Evolutionary conservation across 2,113 vertebrate genomes (phyloP).

Genomic region (Rhodinocichla rosea): DNA sequence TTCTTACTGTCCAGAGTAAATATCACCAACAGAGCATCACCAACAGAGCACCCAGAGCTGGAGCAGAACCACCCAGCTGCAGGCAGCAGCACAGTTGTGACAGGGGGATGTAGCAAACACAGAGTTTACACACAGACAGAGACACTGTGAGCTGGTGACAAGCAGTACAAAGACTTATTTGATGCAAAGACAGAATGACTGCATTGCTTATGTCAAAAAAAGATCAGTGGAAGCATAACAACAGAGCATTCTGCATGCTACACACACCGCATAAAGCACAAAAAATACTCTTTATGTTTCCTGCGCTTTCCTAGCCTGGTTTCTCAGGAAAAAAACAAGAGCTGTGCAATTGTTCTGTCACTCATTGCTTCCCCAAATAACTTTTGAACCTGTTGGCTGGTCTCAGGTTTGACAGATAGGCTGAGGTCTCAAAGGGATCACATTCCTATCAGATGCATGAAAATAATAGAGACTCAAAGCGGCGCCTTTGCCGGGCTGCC

Average conservation of each 20-base stretch:
- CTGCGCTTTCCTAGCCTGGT: not conserved
- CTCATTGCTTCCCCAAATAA: conserved; percentile 46
- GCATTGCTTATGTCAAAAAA: conserved; percentile 35
- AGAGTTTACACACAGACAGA: not conserved
- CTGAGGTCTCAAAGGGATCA: conserved; percentile 45
- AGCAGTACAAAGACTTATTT: conserved; percentile 49
- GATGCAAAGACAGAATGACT: conserved; percentile 32
- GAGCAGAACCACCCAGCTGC: not conserved
- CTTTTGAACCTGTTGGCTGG: conserved; percentile 55
- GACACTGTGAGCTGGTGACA: not conserved
- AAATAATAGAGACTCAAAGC: conserved; percentile 4
- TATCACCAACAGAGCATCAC: not conserved
- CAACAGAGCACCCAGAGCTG: not conserved
- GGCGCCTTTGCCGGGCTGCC: not conserved
- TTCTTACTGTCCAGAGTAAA: not conserved
- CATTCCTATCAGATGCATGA: not conserved
- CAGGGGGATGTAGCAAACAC: not conserved
- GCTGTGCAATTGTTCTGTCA: conserved; percentile 41
- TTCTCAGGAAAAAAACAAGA: not conserved
- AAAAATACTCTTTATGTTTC: not conserved
- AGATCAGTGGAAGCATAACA: conserved; percentile 31
- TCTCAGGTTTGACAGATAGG: conserved; percentile 51
- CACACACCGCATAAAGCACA: not conserved
- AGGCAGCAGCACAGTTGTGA: not conserved
- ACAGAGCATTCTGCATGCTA: conserved; percentile 24